A percentile compares a stretch with the other conserved stretches of the same genome.
phyloP scores from a whole-genome alignment of 2,797 vertebrate species.

The Smutsia gigantea region DNA sequence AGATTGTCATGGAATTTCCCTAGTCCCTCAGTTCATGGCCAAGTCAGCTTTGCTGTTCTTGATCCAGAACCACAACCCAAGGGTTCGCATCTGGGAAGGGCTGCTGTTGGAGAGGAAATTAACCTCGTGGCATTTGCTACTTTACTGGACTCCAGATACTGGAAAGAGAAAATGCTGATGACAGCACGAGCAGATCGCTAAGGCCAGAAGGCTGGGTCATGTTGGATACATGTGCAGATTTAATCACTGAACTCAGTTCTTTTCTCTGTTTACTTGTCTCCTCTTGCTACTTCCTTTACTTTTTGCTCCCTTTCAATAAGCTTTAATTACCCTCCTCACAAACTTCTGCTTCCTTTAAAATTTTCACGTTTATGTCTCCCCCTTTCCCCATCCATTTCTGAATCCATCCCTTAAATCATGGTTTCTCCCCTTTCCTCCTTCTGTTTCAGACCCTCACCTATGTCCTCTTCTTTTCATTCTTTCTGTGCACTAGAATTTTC shows the following conservation, averaged over 20 bases:
- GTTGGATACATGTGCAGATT: not conserved
- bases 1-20: not conserved
- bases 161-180: not conserved
- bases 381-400: not conserved
- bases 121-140: not conserved
- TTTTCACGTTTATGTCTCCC: not conserved
- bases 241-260: not conserved
- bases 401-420: not conserved
- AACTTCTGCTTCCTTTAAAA: slow-evolving; percentile 30
- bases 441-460: not conserved
- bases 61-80: slow-evolving; percentile 27
- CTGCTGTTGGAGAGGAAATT: not conserved
- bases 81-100: not conserved
- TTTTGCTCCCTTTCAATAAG: slow-evolving; percentile 2
- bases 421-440: not conserved
- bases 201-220: not conserved
- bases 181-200: not conserved
- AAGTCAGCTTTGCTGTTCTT: slow-evolving; percentile 25
- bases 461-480: not conserved
- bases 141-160: slow-evolving; percentile 6
- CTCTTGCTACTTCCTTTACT: not conserved
- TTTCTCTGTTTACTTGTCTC: not conserved
- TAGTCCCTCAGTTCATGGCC: not conserved
- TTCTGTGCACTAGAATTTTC: not conserved
- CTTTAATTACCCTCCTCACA: not conserved